Conservation (phyloP, 2,888 invertebrate genomes). For the Synanthedon formicaeformis region DNA sequence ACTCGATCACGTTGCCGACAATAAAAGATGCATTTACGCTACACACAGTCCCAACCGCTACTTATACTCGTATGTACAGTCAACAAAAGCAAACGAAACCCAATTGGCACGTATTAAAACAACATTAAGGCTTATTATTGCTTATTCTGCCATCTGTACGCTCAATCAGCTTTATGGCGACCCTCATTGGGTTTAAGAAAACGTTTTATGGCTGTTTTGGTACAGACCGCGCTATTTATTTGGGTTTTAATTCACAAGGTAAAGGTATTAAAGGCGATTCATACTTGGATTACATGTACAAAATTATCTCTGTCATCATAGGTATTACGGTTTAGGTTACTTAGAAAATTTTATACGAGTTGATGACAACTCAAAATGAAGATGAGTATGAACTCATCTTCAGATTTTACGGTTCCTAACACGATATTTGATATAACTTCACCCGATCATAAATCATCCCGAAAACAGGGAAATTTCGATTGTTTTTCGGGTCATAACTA, state of each 20-base stretch:
- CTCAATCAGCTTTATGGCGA: constrained; percentile 25
- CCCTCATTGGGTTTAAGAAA: constrained; percentile 23
- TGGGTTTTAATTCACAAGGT: background rate
- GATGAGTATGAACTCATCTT: too few relatives aligned
- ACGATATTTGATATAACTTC: too few relatives aligned
- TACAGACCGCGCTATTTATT: constrained; percentile 13
- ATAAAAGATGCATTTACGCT: constrained; percentile 30
- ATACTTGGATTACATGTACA: background rate
- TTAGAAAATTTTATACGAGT: too few relatives aligned
- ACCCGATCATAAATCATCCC: too few relatives aligned
- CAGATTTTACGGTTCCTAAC: too few relatives aligned
- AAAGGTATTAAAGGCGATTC: too few relatives aligned
- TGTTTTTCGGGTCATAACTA: too few relatives aligned
- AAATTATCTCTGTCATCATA: background rate
- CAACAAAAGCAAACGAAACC: too few relatives aligned
- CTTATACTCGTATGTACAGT: too few relatives aligned
- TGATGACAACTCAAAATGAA: too few relatives aligned
- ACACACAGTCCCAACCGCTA: constrained; percentile 3
- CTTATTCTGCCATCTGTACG: background rate
- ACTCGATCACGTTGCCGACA: constrained; percentile 28
- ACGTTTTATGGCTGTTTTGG: constrained; percentile 28
- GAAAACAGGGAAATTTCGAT: too few relatives aligned
- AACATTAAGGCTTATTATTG: background rate
- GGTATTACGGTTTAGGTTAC: too few relatives aligned
- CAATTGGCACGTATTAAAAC: background rate